Evolutionary conservation across 2,888 invertebrate species (phyloP), one percentile per base, ranked within the genome.

Genomic region (Andrena camellia): DNA sequence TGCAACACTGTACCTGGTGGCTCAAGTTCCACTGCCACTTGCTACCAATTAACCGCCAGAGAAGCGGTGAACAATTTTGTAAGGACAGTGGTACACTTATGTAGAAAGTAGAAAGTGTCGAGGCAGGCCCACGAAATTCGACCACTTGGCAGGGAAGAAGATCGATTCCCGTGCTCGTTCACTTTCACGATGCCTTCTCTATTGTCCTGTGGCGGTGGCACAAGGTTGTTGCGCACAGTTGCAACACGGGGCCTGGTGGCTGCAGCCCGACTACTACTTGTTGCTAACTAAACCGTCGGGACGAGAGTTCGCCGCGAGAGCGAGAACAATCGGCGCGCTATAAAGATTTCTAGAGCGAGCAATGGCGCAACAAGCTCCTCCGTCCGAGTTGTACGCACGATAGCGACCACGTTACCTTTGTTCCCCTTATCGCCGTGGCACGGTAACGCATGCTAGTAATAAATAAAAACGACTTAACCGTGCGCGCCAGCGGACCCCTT

Each of bases 261-360:
- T 50, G 60, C 48, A 66, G 77, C 52, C 68, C 62, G 75, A 74
- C 86, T 80, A 76, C 86, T 80, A 86, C 86, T 86, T 86, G 86
- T 86, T 86, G 86, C 86, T 86, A 86, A 85, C 85, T 85, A 85
- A 85, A 86, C 63, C 42, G 78, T 57, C 23, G 73, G 29, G 50
- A 73, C 62, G 81, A 57, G 23, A 57, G 57, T 48, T 57, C 57
- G 52, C 64, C 64, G 59, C 70, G 73, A 72, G 74, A 82, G 63
- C 64, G 73, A 78, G 80, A 85, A 86, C 85, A 85, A 85, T 85
- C 83, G 77, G 29, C 48, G 52, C 63, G 35, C 76, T 78, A 85
- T 86, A 85, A 83, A 85, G 85, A 86, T 86, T 83, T 85, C 85
- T 85, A 70, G 73, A 26, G 57, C 67, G 66, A 79, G 78, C 64